Evolutionary conservation across 2,113 vertebrate species (phyloP).

Genomic region (Tragelaphus strepsiceros): DNA sequence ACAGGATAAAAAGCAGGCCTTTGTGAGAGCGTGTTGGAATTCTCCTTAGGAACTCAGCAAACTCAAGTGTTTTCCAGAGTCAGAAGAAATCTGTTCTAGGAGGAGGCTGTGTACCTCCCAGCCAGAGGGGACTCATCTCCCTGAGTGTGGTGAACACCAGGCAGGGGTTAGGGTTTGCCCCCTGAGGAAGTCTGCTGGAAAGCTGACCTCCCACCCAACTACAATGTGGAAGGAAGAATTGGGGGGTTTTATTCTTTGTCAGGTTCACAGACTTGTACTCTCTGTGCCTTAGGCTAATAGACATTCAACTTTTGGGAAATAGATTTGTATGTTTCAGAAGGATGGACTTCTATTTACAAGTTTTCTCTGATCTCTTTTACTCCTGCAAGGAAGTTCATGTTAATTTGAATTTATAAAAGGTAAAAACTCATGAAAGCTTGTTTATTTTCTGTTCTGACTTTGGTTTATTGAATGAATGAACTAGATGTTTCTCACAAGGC

Average conservation of each 20-base stretch:
- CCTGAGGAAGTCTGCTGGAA: not conserved
- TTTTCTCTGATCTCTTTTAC: not conserved
- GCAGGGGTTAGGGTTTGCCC: not conserved
- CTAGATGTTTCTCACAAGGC: not conserved
- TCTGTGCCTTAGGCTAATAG: not conserved
- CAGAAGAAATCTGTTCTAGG: not conserved
- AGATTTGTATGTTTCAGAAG: not conserved
- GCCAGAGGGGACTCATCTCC: not conserved
- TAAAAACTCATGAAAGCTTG: not conserved
- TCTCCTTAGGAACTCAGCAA: not conserved
- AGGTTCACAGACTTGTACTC: not conserved
- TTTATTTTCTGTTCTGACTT: not conserved
- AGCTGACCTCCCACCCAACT: not conserved
- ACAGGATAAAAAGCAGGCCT: not conserved
- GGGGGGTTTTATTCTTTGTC: not conserved
- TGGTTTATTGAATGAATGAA: not conserved
- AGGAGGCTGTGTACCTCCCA: not conserved
- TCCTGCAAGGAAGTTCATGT: not conserved
- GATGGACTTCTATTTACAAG: not conserved
- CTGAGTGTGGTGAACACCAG: accelerated
- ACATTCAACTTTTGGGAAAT: not conserved
- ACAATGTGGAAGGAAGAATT: not conserved
- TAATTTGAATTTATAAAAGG: not conserved
- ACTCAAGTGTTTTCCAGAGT: not conserved
- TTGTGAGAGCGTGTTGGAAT: not conserved